Conservation (phyloP, 2,888 invertebrate genomes). For the Entomobrya proxima region DNA sequence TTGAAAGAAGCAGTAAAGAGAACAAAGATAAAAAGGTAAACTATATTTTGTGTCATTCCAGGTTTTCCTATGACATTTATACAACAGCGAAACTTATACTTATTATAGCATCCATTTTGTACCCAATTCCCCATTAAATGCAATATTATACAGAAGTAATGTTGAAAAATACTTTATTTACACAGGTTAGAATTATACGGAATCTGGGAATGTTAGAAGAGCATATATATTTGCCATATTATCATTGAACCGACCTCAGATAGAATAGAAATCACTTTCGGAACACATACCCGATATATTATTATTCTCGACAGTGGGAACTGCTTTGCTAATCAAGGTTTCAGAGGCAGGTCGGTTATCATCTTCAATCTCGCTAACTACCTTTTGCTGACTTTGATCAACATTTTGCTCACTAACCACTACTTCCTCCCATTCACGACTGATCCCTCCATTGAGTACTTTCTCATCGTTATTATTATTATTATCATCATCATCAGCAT, state of each 20-base stretch:
- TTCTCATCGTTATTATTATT: slow-evolving; percentile 33
- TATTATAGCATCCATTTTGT: slow-evolving; percentile 1
- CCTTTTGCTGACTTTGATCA: slow-evolving; percentile 5
- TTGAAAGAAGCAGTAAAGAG: slow-evolving; percentile 24
- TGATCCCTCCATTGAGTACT: slow-evolving; percentile 20
- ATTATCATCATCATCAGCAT: slow-evolving; percentile 32
- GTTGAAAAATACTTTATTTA: slow-evolving; percentile 3
- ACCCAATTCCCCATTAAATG: slow-evolving; percentile 16
- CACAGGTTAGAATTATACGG: slow-evolving; percentile 6
- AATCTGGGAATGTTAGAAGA: slow-evolving; percentile 7
- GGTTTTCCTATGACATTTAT: slow-evolving; percentile 28
- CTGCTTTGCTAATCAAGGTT: slow-evolving; percentile 41
- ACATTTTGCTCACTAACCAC: background rate
- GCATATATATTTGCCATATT: background rate
- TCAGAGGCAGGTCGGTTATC: slow-evolving; percentile 36
- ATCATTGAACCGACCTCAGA: slow-evolving; percentile 21
- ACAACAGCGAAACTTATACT: slow-evolving; percentile 10
- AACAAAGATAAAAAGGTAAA: slow-evolving; percentile 3
- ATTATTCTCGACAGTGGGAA: slow-evolving; percentile 60
- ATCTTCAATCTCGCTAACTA: slow-evolving; percentile 44
- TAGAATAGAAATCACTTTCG: slow-evolving; percentile 14
- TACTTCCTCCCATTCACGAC: slow-evolving; percentile 6
- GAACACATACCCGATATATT: slow-evolving; percentile 59
- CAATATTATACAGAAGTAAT: slow-evolving; percentile 10
- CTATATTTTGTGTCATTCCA: slow-evolving; percentile 19